A percentile compares a stretch with the other conserved stretches of the same genome.
These are phyloP conservation scores for Acrobasis consociella DNA, from an alignment of 2,888 invertebrate species.

Conservation along the genomic window DNA sequence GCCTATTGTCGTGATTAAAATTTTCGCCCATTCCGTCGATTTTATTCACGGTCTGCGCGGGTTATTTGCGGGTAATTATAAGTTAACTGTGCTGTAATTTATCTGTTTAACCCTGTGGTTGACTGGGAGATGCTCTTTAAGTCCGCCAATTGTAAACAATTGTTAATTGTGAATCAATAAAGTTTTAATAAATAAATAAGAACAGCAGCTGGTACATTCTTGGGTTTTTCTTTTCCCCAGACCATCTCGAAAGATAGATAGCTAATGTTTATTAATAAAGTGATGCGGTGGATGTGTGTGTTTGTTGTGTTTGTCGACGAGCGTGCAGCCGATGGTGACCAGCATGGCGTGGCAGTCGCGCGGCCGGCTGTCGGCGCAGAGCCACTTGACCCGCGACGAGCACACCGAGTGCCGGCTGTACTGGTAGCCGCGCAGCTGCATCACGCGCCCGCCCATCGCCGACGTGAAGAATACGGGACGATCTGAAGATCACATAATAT, in stretches of 20 bases:
- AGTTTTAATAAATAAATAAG: no score
- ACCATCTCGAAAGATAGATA: neutral
- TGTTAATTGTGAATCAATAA: no score
- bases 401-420: constrained; percentile 74
- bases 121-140: no score
- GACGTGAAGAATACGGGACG: constrained; percentile 69
- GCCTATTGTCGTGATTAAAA: no score
- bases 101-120: no score
- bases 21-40: no score
- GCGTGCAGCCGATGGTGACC: constrained; percentile 69
- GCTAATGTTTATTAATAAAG: constrained; percentile 9
- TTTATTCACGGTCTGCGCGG: no score
- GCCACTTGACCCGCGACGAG: constrained; percentile 71
- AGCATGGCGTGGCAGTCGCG: constrained; percentile 67
- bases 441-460: constrained; percentile 65
- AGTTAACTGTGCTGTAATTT: no score
- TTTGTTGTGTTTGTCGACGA: constrained; percentile 64
- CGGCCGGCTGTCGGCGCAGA: constrained; percentile 65
- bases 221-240: no score
- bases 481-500: constrained; percentile 42
- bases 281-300: constrained; percentile 63
- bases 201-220: no score
- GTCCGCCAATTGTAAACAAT: no score
- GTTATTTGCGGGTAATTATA: no score
- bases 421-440: constrained; percentile 69